Evolutionary conservation across 2,797 vertebrate species (phyloP).

Genomic region (Rhabdophis nuchalis): DNA sequence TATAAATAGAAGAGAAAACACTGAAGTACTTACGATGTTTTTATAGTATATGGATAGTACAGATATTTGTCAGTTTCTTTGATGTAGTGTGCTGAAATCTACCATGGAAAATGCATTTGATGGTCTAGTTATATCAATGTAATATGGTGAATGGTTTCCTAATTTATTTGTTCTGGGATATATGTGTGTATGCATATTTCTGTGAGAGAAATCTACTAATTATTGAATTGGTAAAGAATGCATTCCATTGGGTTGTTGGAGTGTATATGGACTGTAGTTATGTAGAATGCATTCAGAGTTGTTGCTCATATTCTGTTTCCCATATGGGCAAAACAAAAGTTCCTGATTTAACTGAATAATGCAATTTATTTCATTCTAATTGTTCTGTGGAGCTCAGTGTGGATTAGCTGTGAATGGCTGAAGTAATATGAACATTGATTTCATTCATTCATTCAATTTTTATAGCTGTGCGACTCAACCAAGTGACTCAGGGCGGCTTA

Average conservation of each 20-base stretch:
- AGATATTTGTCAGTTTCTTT: background rate
- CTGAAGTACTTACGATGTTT: background rate
- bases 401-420: background rate
- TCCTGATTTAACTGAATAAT: background rate
- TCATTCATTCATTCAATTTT: background rate
- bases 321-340: background rate
- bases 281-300: conserved; percentile 56
- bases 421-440: background rate
- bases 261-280: conserved; percentile 29
- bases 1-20: background rate
- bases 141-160: background rate
- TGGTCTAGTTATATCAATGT: background rate
- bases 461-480: background rate
- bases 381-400: background rate
- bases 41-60: background rate
- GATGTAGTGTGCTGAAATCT: background rate
- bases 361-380: background rate
- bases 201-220: background rate
- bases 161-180: background rate
- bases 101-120: background rate
- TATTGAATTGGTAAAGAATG: conserved; percentile 20
- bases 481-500: background rate
- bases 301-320: conserved; percentile 27
- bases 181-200: background rate
- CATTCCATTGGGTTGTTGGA: conserved; percentile 26